Base-by-base conservation (phyloP, 2,888 invertebrate genomes). In the Rhorus exstirpatorius region DNA sequence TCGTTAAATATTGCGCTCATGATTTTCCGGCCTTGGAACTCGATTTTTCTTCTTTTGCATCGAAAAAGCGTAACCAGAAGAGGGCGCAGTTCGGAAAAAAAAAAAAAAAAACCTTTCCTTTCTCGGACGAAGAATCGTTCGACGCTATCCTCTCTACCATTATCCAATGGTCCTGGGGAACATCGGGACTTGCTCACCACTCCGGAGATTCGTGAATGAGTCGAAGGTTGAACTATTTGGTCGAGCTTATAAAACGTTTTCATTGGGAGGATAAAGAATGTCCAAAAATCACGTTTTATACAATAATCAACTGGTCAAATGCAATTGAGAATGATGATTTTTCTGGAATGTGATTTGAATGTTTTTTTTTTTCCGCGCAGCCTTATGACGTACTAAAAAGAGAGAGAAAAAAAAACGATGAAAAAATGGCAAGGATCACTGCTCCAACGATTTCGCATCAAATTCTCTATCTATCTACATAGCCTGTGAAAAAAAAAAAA, bases 1-100 rank as follows among this genome's bases (percentile, higher is more conserved):
- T 79, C 49, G 65, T 79, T 79, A 72, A 65, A 72, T 72, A 79
- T 79, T 79, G 55, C 79, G 71, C 65, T 71, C 79, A 67, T 72
- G 72, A 79, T 72, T 79, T 65, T 72, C 79, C 71, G 26, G 79
- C 65, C 65, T 24, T 31, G 49, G 14, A 10, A 35, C 24, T 63
- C 61, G n/a, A 44, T 79, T 55, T 44, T 58, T 71, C 14, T 65
- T 58, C 63, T 65, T 58, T 65, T 72, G 17, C 58, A 72, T 63
- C 78, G 35, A 55, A 17, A 24, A 51, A 71, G 31, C 61, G 26
- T 41, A 46, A n/a, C 53, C 21, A 17, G 49, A 60, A 12, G 58
- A 41, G 26, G n/a, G 14, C 24, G 35, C 41, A 24, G 3, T 19
- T 46, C 63, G 61, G 26, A n/a, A 55, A 79, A 79, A 49, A n/a